Base-by-base conservation (phyloP, 2,888 invertebrate genomes). In the Alentia gelatinosa region DNA sequence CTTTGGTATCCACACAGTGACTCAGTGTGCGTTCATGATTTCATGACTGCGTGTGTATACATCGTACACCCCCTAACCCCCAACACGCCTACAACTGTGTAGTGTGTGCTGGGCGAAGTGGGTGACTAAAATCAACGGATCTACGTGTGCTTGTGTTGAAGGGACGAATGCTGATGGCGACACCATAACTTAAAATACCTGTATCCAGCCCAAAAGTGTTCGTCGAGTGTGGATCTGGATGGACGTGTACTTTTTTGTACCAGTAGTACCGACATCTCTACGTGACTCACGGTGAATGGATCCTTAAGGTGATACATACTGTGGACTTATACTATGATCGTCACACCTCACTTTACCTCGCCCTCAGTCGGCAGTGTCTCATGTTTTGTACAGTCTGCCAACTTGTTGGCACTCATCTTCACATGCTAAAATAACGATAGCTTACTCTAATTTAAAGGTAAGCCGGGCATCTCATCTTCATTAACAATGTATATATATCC, bases 1-100 rank as follows among this genome's bases (percentile, higher is more conserved):
- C 89, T 26, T 42, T 89, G 30, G 74, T 89, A 37, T 42, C 89
- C 3, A 89, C 89, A 15, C 89, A 89, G 89, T 89, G 33, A 74
- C 86, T 79, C 86, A 42, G 86, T 86, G 1, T 42, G 30, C 47
- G 23, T 83, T 83, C 83, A 68, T 68, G 26, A 68, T n/a, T 19
- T 56, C 56, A 68, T 4, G 26, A 68, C 68, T 68, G 33, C 68
- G 68, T 68, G 33, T 68, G 68, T 68, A 56, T 56, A 56, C 19
- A 56, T 56, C 23, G n/a, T n/a, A 56, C 68, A 68, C 68, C 68
- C 63, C 68, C 68, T 68, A 26, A 4, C 30, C 68, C 12, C 30
- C 56, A 56, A 1, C 56, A 3, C n/a, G n/a, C n/a, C 56, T n/a
- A 19, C 56, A 4, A n/a, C n/a, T n/a, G 56, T 56, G 56, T n/a